Base-by-base conservation (phyloP, 37 sponge, comb jelly and placozoan species). In the Geodia barretti region DNA sequence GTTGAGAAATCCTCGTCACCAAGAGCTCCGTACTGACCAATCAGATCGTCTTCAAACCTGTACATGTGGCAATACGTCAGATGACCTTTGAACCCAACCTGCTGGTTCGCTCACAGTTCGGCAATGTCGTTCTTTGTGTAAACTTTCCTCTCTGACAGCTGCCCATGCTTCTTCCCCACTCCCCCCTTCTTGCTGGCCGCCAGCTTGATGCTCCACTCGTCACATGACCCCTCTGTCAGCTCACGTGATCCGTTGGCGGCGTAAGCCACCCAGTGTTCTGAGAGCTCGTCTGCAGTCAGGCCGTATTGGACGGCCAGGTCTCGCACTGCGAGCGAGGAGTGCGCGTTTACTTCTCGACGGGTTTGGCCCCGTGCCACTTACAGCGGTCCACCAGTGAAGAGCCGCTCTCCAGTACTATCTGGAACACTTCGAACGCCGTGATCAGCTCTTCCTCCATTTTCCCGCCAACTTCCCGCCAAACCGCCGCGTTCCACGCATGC, bases 241-340 rank as follows among this genome's bases (percentile, higher is more conserved):
- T 77, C 70, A 71, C 85, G 61, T 25, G 60, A 34, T 19, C 60
- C 70, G 43, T 70, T 65, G 8, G 37, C 32, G 61, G 84, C 29
- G 37, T 74, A 75, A 28, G 84, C 84, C 26, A 73, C 68, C 84
- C 84, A 83, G 26, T 75, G 60, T 28, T 83, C 68, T 38, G 47
- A 75, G 47, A 83, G 70, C 65, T 9, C 40, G 11, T 38, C 74
- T 64, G 83, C 59, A 29, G 35, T 21, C 14, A 79, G 54, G 31
- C 26, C 32, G 34, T 43, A 68, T 34, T 67, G 29, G 2, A 41
- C 28, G 2, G 67, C 70, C 65, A 79, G 25, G 21, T 79, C 80
- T 32, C 33, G 54, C 58, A 79, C 80, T 79, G 80, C 3, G 19
- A 3, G 39, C 54, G 33, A 9, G 30, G 33, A 20, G 67, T 17